Evolutionary conservation across 2,113 vertebrate genomes (phyloP).

Genomic region (Semicossyphus pulcher): DNA sequence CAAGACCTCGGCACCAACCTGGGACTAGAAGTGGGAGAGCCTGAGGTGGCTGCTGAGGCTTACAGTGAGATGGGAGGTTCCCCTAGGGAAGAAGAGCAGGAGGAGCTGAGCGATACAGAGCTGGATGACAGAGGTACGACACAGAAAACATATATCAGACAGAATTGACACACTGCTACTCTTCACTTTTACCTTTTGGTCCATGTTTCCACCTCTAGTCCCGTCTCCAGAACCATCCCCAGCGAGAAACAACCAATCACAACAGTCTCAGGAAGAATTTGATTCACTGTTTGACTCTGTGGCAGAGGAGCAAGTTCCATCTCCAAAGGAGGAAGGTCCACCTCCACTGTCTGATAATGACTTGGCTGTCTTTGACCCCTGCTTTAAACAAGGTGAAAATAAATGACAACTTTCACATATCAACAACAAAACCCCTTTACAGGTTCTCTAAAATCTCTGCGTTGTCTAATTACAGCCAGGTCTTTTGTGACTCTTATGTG

Average conservation of each 20-base stretch:
- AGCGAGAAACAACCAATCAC: slow-evolving; percentile 43
- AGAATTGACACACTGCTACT: not conserved
- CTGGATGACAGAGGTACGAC: slow-evolving; percentile 57
- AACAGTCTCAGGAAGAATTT: slow-evolving; percentile 76
- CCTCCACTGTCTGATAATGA: slow-evolving; percentile 86
- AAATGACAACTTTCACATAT: not conserved
- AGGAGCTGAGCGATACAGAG: slow-evolving; percentile 58
- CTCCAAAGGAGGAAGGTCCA: slow-evolving; percentile 61
- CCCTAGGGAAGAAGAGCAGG: slow-evolving; percentile 41
- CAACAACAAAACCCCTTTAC: not conserved
- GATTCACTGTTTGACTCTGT: slow-evolving; percentile 81
- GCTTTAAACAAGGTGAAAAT: slow-evolving; percentile 86
- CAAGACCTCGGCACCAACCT: slow-evolving; percentile 82
- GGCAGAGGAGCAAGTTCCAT: slow-evolving; percentile 53
- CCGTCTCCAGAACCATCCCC: slow-evolving; percentile 28
- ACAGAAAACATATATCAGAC: not conserved
- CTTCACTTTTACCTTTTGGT: not conserved
- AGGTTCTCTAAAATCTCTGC: not conserved
- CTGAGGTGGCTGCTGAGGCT: slow-evolving; percentile 81
- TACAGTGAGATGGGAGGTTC: slow-evolving; percentile 76
- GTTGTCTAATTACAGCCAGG: not conserved
- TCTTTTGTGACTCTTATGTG: not conserved
- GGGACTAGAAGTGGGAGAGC: slow-evolving; percentile 78
- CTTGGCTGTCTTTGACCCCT: slow-evolving; percentile 91
- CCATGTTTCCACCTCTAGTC: slow-evolving; percentile 42